Evolutionary conservation across 30 jellyfish, hydroid and myxozoan species (phyloP).

Genomic region (Morbakka virulenta): DNA sequence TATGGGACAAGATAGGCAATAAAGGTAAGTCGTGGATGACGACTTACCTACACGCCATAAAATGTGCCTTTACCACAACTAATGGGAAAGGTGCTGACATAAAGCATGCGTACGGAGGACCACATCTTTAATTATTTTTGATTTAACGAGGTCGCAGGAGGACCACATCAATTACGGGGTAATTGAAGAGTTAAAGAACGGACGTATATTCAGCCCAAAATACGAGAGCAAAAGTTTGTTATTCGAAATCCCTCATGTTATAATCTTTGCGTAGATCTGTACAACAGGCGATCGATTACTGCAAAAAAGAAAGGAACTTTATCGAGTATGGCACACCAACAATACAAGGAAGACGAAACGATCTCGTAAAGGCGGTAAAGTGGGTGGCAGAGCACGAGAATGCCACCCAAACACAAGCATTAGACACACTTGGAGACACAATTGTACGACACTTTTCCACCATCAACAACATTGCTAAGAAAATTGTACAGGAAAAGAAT

Average conservation of each 20-base stretch:
- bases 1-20: conserved; percentile 25
- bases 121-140: not conserved
- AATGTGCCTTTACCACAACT: not conserved
- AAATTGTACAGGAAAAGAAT: too few relatives aligned
- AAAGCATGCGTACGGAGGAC: conserved; percentile 12
- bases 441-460: too few relatives aligned
- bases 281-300: conserved; percentile 6
- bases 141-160: not conserved
- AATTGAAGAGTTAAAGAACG: conserved; percentile 21
- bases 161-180: not conserved
- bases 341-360: not conserved
- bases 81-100: conserved; percentile 28
- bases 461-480: too few relatives aligned
- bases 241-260: conserved; percentile 39
- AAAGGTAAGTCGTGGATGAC: conserved; percentile 3
- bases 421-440: too few relatives aligned
- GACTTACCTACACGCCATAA: not conserved
- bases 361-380: too few relatives aligned
- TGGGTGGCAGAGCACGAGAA: too few relatives aligned
- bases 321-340: not conserved
- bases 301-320: not conserved
- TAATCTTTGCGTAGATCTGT: too few relatives aligned
- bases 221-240: not conserved
- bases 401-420: too few relatives aligned
- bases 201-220: not conserved